Evolutionary conservation across 1,140 invertebrate species (phyloP).

Genomic region (Diorhabda sublineata): DNA sequence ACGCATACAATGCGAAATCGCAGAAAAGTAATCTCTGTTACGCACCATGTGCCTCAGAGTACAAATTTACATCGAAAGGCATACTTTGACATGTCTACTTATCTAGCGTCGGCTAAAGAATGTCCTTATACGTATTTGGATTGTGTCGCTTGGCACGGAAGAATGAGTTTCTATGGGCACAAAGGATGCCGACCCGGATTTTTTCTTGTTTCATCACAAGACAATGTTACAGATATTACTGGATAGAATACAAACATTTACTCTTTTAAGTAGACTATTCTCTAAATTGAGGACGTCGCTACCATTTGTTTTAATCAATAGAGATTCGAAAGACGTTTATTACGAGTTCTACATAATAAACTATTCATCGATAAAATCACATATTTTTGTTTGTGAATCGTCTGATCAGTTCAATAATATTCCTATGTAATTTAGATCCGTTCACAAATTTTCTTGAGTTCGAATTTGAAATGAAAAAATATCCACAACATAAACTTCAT

Average conservation of each 20-base stretch:
- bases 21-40: constrained; percentile 21
- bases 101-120: constrained; percentile 43
- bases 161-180: constrained; percentile 38
- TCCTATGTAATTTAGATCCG: not conserved
- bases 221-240: constrained; percentile 41
- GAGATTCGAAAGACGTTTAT: constrained; percentile 9
- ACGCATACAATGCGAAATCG: constrained; percentile 10
- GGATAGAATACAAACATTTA: constrained; percentile 27
- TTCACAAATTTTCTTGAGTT: too few species aligned
- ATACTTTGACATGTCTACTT: constrained; percentile 43
- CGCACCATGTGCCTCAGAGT: constrained; percentile 38
- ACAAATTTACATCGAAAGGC: constrained; percentile 46
- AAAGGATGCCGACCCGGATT: constrained; percentile 42
- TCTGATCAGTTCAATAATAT: not conserved
- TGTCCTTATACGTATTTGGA: constrained; percentile 46
- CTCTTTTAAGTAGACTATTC: constrained; percentile 23
- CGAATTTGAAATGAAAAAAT: too few species aligned
- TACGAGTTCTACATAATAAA: constrained; percentile 2
- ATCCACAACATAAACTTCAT: too few species aligned
- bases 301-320: constrained; percentile 20
- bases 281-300: constrained; percentile 24
- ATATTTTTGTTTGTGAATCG: constrained; percentile 7
- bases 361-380: constrained; percentile 9
- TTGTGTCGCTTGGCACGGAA: constrained; percentile 40
- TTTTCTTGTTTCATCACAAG: constrained; percentile 41